A percentile compares a stretch with the other conserved stretches of the same genome.
phyloP scores from a whole-genome alignment of 1,140 invertebrate species.

The Heterodera schachtii region DNA sequence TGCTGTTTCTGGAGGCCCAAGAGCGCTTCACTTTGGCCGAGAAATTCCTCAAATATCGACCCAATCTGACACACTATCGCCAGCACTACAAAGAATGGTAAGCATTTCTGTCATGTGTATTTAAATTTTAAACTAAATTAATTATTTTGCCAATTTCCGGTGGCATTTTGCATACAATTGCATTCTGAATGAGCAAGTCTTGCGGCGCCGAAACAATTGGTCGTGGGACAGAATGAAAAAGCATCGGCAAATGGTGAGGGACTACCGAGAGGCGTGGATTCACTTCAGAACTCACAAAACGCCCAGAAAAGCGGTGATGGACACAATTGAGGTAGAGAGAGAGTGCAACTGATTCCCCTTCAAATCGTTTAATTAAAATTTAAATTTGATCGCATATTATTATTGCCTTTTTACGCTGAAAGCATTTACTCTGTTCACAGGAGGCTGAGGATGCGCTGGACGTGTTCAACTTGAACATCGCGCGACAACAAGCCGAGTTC shows the following conservation, averaged over 20 bases:
- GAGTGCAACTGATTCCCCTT: neutral
- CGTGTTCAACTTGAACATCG: constrained; percentile 86
- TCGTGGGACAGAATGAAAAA: constrained; percentile 83
- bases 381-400: neutral
- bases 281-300: constrained; percentile 77
- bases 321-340: constrained; percentile 24
- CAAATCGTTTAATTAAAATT: constrained; percentile 22
- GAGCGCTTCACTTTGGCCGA: constrained; percentile 80
- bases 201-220: constrained; percentile 78
- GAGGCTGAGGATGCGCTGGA: constrained; percentile 73
- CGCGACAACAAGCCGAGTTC: constrained; percentile 84
- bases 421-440: constrained; percentile 43
- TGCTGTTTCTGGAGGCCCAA: constrained; percentile 81
- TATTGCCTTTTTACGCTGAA: too few relatives aligned
- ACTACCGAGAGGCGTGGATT: constrained; percentile 78
- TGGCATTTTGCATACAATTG: constrained; percentile 88
- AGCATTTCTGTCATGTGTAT: neutral
- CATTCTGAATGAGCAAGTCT: constrained; percentile 80
- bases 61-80: constrained; percentile 74
- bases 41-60: constrained; percentile 81
- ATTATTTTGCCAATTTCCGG: constrained; percentile 65
- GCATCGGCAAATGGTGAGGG: constrained; percentile 77
- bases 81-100: constrained; percentile 83
- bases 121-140: constrained; percentile 53
- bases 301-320: constrained; percentile 54